A percentile compares a stretch with the other conserved stretches of the same genome.
Evolutionary conservation across 2,113 vertebrate species (phyloP).

Genomic region (Callospermophilus lateralis): DNA sequence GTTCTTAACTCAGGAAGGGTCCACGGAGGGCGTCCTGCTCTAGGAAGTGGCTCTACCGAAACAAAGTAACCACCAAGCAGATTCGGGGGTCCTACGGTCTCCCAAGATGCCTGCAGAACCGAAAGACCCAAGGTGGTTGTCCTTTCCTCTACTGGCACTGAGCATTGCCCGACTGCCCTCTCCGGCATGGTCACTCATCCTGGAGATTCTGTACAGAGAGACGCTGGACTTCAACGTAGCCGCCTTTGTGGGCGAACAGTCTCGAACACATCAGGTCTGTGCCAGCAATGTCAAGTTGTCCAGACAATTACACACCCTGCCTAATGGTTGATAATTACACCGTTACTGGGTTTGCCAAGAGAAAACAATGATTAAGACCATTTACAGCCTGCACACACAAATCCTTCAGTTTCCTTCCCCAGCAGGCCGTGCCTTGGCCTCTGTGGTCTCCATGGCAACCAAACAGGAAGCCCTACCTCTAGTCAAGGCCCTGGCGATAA

Average conservation of each 20-base stretch:
- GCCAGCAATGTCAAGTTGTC: constrained; percentile 61
- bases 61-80: neutral
- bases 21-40: too few species aligned
- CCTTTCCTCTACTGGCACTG: neutral
- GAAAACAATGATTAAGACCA: constrained; percentile 84
- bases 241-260: neutral
- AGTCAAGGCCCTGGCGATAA: constrained; percentile 54
- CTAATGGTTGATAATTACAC: constrained; percentile 80
- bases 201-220: neutral
- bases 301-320: constrained; percentile 73
- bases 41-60: neutral
- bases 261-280: neutral
- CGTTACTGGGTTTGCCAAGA: constrained; percentile 51
- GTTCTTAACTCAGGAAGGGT: neutral
- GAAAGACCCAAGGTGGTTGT: neutral
- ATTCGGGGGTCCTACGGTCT: neutral
- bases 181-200: neutral
- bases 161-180: neutral
- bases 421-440: constrained; percentile 48
- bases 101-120: neutral
- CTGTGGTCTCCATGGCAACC: constrained; percentile 77
- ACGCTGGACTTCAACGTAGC: neutral
- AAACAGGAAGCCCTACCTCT: constrained; percentile 70
- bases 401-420: constrained; percentile 63
- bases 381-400: constrained; percentile 69